Evolutionary conservation across 2,797 vertebrate genomes (phyloP), one percentile per base, ranked within the genome.

Genomic region (Cercopithecus petaurista): DNA sequence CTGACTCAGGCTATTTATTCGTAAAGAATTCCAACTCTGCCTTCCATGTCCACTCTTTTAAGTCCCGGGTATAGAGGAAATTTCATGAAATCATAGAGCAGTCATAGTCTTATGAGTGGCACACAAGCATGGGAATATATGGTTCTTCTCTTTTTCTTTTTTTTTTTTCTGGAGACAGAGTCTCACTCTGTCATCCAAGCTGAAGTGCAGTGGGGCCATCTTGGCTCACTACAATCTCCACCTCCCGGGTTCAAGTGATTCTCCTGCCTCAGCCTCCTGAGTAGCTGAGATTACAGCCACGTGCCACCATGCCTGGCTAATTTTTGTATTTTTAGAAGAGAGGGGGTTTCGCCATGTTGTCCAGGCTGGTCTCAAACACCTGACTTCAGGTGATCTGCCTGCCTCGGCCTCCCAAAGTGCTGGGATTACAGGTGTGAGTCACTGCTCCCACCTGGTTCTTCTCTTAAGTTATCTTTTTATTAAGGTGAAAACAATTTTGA

Each of bases 61-160:
- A 76, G 39, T 75, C 3, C 6, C 36, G 89, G 17, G 10, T 57
- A 50, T 33, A 67, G 50, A 94, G 72, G 24, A 93, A 33, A 80
- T 81, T 95, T 96, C 50, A 92, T 36, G 87, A 95, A 88, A 96
- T 80, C 50, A 55, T 8, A n/a, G 80, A 82, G 19, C 33, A 17
- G 26, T 76, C 86, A n/a, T 30, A 43, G n/a, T 52, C 10, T 41
- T 92, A 6, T 36, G 39, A 88, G 30, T 39, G 17, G 87, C 3
- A 46, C 19, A 22, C 1, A 93, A 43, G 57, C 17, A n/a, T n/a
- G 55, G 14, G 61, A 19, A 75, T 26, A 85, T 22, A 14, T 5
- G 10, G 0, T 52, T 59, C 7, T 17, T 19, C 30, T 67, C 14
- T 67, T 64, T 15, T 30, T 13, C 13, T 5, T 33, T 1, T 33